These are phyloP conservation scores for Polylopha cassiicola DNA, from an alignment of 2,888 invertebrate genomes.

Conservation along the genomic window DNA sequence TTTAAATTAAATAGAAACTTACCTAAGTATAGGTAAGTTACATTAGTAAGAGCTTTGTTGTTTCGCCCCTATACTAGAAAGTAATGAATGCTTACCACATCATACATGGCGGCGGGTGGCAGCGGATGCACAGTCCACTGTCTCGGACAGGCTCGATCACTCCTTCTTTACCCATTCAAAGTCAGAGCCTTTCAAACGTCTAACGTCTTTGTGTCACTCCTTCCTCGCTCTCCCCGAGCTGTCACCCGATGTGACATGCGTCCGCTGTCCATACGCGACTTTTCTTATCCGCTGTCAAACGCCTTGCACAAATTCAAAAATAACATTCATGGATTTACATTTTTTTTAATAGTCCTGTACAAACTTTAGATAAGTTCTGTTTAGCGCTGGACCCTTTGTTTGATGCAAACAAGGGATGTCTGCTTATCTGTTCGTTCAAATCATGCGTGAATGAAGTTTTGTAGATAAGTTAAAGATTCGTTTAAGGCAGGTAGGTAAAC, in stretches of 20 bases:
- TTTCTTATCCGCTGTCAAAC: constrained; percentile 69
- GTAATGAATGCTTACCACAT: too few relatives aligned
- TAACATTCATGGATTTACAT: constrained; percentile 58
- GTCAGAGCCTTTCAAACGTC: constrained; percentile 64
- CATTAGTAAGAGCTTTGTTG: too few relatives aligned
- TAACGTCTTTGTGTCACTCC: constrained; percentile 60
- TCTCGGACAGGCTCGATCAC: constrained; percentile 65
- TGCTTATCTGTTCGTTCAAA: constrained; percentile 58
- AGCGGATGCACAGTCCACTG: constrained; percentile 21
- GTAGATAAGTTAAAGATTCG: constrained; percentile 32
- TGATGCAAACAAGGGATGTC: constrained; percentile 69
- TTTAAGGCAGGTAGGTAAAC: constrained; percentile 27
- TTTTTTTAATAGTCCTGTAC: constrained; percentile 64
- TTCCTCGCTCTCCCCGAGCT: constrained; percentile 54
- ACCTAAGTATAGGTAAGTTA: too few relatives aligned
- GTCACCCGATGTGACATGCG: constrained; percentile 65
- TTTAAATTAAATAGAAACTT: too few relatives aligned
- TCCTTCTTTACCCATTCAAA: constrained; percentile 69
- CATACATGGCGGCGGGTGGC: constrained; percentile 25
- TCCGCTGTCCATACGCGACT: constrained; percentile 38
- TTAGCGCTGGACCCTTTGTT: constrained; percentile 66
- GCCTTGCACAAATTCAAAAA: constrained; percentile 77
- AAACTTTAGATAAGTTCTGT: constrained; percentile 72
- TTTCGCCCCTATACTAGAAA: too few relatives aligned
- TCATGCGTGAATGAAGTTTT: constrained; percentile 46